Base-by-base conservation (phyloP, 1,140 invertebrate species). In the Tyrophagus putrescentiae region DNA sequence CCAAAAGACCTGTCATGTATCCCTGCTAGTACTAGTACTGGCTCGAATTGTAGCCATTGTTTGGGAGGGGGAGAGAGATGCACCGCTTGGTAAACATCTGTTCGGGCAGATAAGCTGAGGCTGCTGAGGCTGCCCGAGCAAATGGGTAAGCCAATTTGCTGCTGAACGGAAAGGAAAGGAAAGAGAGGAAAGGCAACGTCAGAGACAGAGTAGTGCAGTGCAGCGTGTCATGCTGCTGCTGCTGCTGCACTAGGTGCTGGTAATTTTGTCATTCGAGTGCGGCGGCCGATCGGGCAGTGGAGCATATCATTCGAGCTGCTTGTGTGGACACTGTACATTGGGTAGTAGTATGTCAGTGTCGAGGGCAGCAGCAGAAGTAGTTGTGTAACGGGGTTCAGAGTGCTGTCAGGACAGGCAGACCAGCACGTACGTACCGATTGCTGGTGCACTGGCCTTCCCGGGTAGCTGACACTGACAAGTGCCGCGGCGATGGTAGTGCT, bases 1-100 rank as follows among this genome's bases (percentile, higher is more conserved):
- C 45, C 45, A 13, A 54, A 25, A 34, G 52, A 54, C 52, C 52
- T 54, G 52, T 54, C 52, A 54, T 54, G 52, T 54, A 13, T 27
- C 25, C n/a, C 1, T 21, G 18, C 11, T 13, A 13, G 36, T n/a
- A 39, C 36, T 13, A 39, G 11, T 13, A 39, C 36, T 13, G n/a
- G n/a, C 11, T 21, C 13, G 25, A 33, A 54, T 32, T 54, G 52
- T 54, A 54, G 52, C 52, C 31, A 54, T 54, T 54, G 52, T 54
- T 54, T 16, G 13, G 11, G 11, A 23, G 48, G 18, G 18, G 2
- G 2, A 3, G 3, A 3, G 18, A 42, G 25, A 23, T 23, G 18
- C 1, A 42, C 41, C 48, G 21, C 36, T 39, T 21, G 3, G 23
- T 27, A 54, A 54, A 54, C 52, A 54, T 54, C 52, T 54, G 52